phyloP scores from a whole-genome alignment of 2,113 vertebrate genomes.

The Boleophthalmus pectinirostris region DNA sequence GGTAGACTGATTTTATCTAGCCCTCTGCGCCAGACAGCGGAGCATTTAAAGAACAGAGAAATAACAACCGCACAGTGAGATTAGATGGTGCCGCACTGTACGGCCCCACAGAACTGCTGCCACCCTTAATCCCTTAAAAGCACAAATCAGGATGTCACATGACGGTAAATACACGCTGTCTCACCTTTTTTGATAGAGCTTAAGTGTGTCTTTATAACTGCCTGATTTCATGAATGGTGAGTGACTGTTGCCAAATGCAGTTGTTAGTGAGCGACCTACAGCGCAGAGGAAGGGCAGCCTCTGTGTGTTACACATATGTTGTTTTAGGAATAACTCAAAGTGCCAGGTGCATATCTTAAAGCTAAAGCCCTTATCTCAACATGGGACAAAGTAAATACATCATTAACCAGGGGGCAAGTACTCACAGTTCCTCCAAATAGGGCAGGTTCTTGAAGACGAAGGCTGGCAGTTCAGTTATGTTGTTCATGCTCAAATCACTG shows the following conservation, averaged over 20 bases:
- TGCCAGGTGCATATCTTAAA: conserved; percentile 56
- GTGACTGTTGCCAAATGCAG: conserved; percentile 50
- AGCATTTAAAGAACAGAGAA: conserved; percentile 65
- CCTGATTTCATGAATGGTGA: conserved; percentile 46
- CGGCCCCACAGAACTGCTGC: conserved; percentile 44
- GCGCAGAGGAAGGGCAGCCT: conserved; percentile 30
- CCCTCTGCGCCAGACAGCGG: conserved; percentile 50
- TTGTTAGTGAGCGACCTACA: conserved; percentile 25
- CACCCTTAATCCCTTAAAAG: conserved; percentile 66
- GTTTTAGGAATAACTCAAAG: conserved; percentile 39
- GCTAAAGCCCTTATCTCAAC: conserved; percentile 51
- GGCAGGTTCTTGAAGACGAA: conserved; percentile 92
- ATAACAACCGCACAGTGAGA: conserved; percentile 65
- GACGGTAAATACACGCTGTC: conserved; percentile 36
- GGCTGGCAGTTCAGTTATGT: conserved; percentile 94
- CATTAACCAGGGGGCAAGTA: conserved; percentile 59
- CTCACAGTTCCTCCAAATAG: conserved; percentile 96
- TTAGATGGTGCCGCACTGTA: conserved; percentile 57
- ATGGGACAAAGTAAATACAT: conserved; percentile 49
- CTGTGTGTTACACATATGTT: conserved; percentile 22
- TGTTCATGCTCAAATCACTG: conserved; percentile 99
- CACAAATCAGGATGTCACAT: conserved; percentile 59
- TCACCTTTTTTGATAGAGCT: conserved; percentile 56
- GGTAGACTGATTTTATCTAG: conserved; percentile 76
- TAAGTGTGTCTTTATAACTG: conserved; percentile 38